Conservation (phyloP, 2,888 invertebrate species). For the Mimachlamys varia region DNA sequence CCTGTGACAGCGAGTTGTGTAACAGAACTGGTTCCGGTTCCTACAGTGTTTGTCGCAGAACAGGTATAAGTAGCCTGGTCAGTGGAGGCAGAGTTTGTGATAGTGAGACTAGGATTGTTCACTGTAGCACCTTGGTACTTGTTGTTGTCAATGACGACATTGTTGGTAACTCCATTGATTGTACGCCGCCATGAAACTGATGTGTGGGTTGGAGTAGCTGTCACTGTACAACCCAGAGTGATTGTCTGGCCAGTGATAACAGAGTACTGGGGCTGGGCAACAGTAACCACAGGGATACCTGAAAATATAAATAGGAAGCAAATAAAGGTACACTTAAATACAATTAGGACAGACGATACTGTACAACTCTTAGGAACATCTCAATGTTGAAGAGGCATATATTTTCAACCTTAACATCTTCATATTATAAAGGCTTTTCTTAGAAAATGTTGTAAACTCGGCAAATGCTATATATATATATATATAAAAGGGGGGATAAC, state of each 20-base stretch:
- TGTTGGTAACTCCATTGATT: constrained; percentile 39
- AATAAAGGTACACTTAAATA: no score
- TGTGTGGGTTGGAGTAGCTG: constrained; percentile 32
- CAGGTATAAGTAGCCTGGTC: constrained; percentile 47
- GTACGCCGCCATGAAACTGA: constrained; percentile 43
- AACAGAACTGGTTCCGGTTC: constrained; percentile 46
- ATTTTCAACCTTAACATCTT: no score
- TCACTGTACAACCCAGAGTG: constrained; percentile 34
- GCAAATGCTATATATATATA: no score
- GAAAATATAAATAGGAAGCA: not conserved
- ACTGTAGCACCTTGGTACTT: constrained; percentile 43
- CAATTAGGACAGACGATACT: no score
- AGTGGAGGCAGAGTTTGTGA: constrained; percentile 39
- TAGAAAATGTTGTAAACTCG: no score
- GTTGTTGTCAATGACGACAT: constrained; percentile 15
- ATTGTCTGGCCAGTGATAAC: constrained; percentile 20
- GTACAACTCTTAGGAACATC: no score
- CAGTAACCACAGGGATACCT: not conserved
- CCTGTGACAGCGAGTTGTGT: constrained; percentile 44
- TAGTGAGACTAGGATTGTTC: constrained; percentile 42
- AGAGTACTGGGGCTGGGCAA: not conserved
- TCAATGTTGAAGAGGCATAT: no score
- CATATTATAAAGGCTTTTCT: no score
- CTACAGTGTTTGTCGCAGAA: constrained; percentile 47
- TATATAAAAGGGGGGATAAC: no score